Percentiles rank a stretch among this genome's conserved stretches.
Evolutionary conservation across 2,888 invertebrate species (phyloP).

Genomic region (Drosophila borealis): DNA sequence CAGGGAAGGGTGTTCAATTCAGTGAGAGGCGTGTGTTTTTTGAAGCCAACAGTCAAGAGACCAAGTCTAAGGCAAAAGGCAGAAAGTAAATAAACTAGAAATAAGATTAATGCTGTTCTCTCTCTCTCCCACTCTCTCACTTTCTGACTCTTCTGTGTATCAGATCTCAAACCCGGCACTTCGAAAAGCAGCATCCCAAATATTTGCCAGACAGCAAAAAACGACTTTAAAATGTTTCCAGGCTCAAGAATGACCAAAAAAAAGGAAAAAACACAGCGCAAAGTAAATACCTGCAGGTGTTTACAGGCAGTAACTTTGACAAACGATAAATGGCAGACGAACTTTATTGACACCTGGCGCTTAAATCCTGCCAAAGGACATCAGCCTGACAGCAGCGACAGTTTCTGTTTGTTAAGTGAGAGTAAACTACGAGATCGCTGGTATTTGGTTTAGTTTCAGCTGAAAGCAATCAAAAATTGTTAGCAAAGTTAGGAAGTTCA

Average conservation of each 20-base stretch:
- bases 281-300: slow-evolving; percentile 27
- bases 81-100: slow-evolving; percentile 62
- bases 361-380: neutral
- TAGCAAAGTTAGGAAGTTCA: neutral
- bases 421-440: neutral
- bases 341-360: slow-evolving; percentile 28
- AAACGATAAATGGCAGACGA: slow-evolving; percentile 35
- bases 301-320: slow-evolving; percentile 27
- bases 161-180: neutral
- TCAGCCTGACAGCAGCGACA: neutral
- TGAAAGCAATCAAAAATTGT: no score
- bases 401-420: neutral
- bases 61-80: slow-evolving; percentile 35
- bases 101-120: slow-evolving; percentile 55
- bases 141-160: slow-evolving; percentile 8
- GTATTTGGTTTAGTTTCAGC: neutral
- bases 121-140: neutral
- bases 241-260: slow-evolving; percentile 5
- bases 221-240: slow-evolving; percentile 47
- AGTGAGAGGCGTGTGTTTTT: slow-evolving; percentile 2
- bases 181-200: slow-evolving; percentile 16
- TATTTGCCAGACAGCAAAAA: slow-evolving; percentile 39
- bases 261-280: slow-evolving; percentile 3
- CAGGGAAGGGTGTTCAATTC: neutral
- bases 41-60: slow-evolving; percentile 39